Conservation (phyloP, 2,888 invertebrate genomes). For the Galerucella calmariensis region DNA sequence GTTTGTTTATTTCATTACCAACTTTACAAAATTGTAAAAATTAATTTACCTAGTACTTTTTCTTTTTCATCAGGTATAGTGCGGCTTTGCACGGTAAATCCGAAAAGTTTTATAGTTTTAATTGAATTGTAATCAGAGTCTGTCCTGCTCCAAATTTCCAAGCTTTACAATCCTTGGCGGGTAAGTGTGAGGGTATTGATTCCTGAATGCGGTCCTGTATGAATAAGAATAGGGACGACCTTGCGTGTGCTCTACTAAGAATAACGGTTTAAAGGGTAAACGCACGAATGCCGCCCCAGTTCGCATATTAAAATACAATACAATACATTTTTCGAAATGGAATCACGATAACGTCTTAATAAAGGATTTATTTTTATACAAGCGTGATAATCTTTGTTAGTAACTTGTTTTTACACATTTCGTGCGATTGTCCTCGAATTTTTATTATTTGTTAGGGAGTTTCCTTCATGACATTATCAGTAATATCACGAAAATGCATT, state of each 20-base stretch:
- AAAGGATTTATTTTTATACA: conserved; percentile 27
- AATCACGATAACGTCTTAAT: conserved; percentile 25
- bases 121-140: no score
- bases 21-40: no score
- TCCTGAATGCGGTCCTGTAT: conserved; percentile 13
- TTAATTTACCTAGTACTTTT: no score
- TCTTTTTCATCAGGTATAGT: no score
- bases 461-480: background rate
- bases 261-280: background rate
- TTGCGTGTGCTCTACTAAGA: conserved; percentile 39
- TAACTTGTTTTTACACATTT: conserved; percentile 24
- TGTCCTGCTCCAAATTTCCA: no score
- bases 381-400: conserved; percentile 21
- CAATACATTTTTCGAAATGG: conserved; percentile 13
- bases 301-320: background rate
- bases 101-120: no score
- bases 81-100: no score
- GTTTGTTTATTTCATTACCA: no score
- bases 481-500: background rate
- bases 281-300: background rate
- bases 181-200: no score
- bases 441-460: background rate
- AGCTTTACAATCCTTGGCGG: no score
- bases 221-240: conserved; percentile 35
- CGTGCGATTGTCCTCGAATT: conserved; percentile 2